Conservation (phyloP, 1,140 invertebrate genomes). For the Drosophila watanabei region DNA sequence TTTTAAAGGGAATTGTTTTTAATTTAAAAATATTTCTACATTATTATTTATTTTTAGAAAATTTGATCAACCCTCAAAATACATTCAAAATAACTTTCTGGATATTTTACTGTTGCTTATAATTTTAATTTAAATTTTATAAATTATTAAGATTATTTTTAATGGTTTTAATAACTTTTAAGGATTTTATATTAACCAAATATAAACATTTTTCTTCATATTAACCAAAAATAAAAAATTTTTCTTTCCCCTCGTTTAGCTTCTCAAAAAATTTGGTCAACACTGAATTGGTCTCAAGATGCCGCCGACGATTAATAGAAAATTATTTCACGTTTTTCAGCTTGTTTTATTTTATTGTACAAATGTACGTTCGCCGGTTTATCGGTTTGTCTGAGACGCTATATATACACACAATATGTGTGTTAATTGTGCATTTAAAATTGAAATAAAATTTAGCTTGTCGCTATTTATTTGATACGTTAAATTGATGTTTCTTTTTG, state of each 20-base stretch:
- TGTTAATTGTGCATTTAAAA: conserved; percentile 77
- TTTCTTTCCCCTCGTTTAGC: neutral
- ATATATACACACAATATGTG: conserved; percentile 30
- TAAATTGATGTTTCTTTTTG: conserved; percentile 48
- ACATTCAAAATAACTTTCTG: neutral
- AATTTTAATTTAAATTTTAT: neutral
- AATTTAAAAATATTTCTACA: neutral
- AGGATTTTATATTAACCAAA: neutral
- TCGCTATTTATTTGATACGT: conserved; percentile 57
- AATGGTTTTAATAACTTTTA: neutral
- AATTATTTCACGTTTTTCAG: conserved; percentile 65
- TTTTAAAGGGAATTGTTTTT: neutral
- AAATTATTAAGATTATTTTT: neutral
- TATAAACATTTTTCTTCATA: neutral
- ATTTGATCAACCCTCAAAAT: too few relatives aligned
- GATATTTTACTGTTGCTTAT: neutral
- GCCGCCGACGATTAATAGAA: conserved; percentile 61
- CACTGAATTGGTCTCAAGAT: conserved; percentile 21
- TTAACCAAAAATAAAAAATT: neutral
- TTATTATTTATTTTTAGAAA: neutral
- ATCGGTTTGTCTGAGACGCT: conserved; percentile 20
- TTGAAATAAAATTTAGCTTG: conserved; percentile 74
- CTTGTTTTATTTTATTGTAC: conserved; percentile 53
- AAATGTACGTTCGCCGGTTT: conserved; percentile 14
- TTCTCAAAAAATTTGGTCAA: neutral